Evolutionary conservation across 2,888 invertebrate genomes (phyloP), one percentile per base, ranked within the genome.

Genomic region (Chrysolina americana): DNA sequence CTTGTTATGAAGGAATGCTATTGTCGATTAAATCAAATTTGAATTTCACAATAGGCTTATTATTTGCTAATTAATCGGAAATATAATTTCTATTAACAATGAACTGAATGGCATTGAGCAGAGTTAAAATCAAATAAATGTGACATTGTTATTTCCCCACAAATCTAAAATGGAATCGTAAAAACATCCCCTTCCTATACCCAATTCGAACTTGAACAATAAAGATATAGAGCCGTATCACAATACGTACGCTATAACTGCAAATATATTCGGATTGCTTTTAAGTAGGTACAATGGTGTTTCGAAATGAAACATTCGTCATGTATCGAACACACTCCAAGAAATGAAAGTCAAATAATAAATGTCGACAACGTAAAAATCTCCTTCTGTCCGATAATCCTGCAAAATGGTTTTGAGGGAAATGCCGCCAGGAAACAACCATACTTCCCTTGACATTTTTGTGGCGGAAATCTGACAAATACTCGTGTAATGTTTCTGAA

Each of bases 1-100:
- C 48, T 50, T 28, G 19, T 50, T 50, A 50, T 21, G n/a, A n/a
- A 66, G 19, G 23, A 17, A 66, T 66, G 50, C 10, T 15, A 66
- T 50, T 66, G 66, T 36, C 48, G 15, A 28, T n/a, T 28, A 48
- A 50, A 50, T 21, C 28, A 65, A 11, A 50, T 10, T 9, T 48
- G 11, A 10, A 66, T 66, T 65, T 19, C 50, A 66, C 50, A 28
- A 66, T 50, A 50, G n/a, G 36, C 1, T 66, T 28, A 65, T n/a
- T 66, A 36, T 66, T 64, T 64, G 64, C 5, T 44, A 64, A 44
- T 44, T 41, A 21, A 13, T 6, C 17, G 41, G 41, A 64, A 41
- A 64, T 41, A 64, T 19, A n/a, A 2, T 41, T 63, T 63, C 13
- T 63, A 17, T 21, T 21, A 13, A 53, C 53, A 19, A 53, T 10